A percentile compares a stretch with the other conserved stretches of the same genome.
phyloP scores from a whole-genome alignment of 2,113 vertebrate genomes.

The Melanostigma gelatinosum region DNA sequence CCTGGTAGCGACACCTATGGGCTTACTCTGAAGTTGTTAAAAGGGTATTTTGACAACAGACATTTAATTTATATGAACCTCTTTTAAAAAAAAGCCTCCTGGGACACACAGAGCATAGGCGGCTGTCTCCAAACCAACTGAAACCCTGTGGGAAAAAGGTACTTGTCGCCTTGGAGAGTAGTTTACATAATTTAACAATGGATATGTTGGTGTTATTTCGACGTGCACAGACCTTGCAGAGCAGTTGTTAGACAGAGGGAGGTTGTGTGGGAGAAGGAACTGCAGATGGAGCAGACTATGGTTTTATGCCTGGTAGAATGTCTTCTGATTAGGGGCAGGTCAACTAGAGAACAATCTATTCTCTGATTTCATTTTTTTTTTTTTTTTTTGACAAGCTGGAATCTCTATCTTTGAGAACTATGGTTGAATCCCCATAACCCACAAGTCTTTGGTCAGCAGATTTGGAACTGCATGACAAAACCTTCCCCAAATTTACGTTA shows the following conservation, averaged over 20 bases:
- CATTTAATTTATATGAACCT: background rate
- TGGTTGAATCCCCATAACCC: too few relatives aligned
- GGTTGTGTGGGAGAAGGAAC: background rate
- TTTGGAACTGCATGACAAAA: too few relatives aligned
- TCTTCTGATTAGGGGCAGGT: background rate
- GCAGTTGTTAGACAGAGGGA: background rate
- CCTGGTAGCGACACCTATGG: background rate
- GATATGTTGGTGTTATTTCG: background rate
- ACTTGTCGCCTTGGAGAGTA: background rate
- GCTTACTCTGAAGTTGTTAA: background rate
- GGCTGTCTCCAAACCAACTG: background rate
- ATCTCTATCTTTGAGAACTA: too few relatives aligned
- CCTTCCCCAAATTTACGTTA: too few relatives aligned
- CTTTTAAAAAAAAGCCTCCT: background rate
- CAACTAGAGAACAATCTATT: background rate
- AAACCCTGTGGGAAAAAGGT: background rate
- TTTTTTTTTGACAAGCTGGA: too few relatives aligned
- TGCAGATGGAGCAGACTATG: background rate
- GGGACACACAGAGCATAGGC: background rate
- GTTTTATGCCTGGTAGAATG: slow-evolving; percentile 1
- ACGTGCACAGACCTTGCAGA: background rate
- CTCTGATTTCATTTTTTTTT: background rate
- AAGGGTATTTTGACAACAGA: background rate
- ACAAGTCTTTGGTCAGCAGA: too few relatives aligned
- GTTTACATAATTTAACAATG: background rate